A percentile compares a stretch with the other conserved stretches of the same genome.
These are phyloP conservation scores for Prinia subflava DNA, from an alignment of 2,113 vertebrate species.

Conservation along the genomic window DNA sequence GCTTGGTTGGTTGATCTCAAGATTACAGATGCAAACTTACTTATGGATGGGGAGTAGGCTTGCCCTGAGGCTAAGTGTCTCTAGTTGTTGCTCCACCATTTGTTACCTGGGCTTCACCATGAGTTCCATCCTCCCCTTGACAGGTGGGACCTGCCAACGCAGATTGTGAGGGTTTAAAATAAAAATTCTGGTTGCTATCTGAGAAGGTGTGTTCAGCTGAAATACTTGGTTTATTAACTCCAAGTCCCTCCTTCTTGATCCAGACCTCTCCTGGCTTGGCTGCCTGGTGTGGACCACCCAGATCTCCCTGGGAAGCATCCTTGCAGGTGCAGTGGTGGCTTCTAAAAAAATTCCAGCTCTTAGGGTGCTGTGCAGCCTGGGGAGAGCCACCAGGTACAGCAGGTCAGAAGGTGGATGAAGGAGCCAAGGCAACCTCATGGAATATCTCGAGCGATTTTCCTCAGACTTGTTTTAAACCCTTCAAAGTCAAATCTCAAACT, in stretches of 20 bases:
- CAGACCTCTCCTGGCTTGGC: not conserved
- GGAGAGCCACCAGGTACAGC: not conserved
- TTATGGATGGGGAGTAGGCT: not conserved
- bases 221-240: not conserved
- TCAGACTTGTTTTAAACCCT: constrained; percentile 55
- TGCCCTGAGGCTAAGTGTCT: not conserved
- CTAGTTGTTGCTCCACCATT: not conserved
- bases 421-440: not conserved
- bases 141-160: not conserved
- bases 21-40: not conserved
- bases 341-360: not conserved
- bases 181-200: not conserved
- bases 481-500: constrained; percentile 68
- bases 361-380: not conserved
- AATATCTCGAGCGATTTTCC: constrained; percentile 30
- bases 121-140: not conserved
- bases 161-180: not conserved
- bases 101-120: not conserved
- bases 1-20: not conserved
- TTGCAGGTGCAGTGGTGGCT: not conserved
- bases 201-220: not conserved
- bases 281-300: not conserved
- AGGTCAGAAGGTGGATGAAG: not conserved
- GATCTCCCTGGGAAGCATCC: not conserved
- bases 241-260: not conserved